phyloP scores from a whole-genome alignment of 2,113 vertebrate species.

The Aleadryas rufinucha region DNA sequence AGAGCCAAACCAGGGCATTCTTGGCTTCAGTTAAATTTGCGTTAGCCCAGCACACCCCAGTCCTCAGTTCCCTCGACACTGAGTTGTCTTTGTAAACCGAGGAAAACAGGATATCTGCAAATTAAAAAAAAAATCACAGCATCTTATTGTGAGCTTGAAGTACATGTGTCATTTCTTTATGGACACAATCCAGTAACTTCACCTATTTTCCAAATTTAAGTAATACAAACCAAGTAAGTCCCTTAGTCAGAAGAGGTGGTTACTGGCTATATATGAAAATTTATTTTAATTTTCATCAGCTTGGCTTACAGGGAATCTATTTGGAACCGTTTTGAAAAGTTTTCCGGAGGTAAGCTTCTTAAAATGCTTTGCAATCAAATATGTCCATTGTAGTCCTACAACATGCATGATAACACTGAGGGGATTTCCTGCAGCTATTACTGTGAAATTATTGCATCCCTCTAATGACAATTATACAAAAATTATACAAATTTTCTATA shows the following conservation, averaged over 20 bases:
- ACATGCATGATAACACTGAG: background rate
- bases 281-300: background rate
- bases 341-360: background rate
- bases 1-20: constrained; percentile 59
- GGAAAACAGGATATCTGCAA: constrained; percentile 60
- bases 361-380: background rate
- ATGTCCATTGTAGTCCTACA: background rate
- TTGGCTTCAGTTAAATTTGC: constrained; percentile 59
- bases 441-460: background rate
- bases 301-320: background rate
- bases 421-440: background rate
- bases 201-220: background rate
- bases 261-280: background rate
- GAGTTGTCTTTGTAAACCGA: constrained; percentile 62
- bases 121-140: background rate
- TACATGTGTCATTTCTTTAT: constrained; percentile 6
- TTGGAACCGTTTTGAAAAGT: background rate
- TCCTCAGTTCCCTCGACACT: constrained; percentile 21
- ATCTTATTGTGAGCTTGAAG: constrained; percentile 1
- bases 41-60: constrained; percentile 43
- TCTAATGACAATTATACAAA: background rate
- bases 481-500: background rate
- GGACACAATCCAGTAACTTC: background rate
- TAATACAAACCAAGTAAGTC: background rate
- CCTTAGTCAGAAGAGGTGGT: background rate